Conservation (phyloP, 2,113 vertebrate genomes). For the Rousettus leschenaultii region DNA sequence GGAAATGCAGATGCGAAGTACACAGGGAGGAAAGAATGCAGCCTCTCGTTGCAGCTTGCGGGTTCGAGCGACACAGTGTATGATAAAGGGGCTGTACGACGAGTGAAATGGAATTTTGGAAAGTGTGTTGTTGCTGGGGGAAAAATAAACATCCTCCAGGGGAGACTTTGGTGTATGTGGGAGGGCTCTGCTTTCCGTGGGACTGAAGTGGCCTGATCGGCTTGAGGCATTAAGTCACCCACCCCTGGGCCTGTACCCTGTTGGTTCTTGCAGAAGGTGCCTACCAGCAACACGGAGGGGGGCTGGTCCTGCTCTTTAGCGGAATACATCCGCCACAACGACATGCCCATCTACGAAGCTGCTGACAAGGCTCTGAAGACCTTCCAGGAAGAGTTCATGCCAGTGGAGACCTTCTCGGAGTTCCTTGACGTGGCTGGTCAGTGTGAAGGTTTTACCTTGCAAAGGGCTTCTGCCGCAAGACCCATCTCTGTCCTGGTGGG, state of each 20-base stretch:
- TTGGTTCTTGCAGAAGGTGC: constrained; percentile 89
- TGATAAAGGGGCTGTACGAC: background rate
- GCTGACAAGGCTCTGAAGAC: constrained; percentile 94
- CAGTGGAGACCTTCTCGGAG: constrained; percentile 95
- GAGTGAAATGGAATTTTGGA: too few relatives aligned
- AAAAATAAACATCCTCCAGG: background rate
- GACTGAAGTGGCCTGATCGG: background rate
- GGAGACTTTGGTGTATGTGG: background rate
- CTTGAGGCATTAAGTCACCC: background rate
- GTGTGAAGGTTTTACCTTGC: constrained; percentile 72
- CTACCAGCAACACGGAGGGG: constrained; percentile 98
- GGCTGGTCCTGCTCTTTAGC: constrained; percentile 99
- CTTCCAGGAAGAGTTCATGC: constrained; percentile 99
- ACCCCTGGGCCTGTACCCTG: background rate
- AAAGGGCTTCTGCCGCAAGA: background rate
- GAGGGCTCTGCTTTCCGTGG: background rate
- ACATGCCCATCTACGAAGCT: constrained; percentile 98
- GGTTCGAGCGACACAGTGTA: background rate
- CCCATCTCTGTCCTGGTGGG: background rate
- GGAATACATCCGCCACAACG: constrained; percentile 96
- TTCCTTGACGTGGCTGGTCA: constrained; percentile 96
- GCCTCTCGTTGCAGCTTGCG: background rate
- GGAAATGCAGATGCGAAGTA: background rate
- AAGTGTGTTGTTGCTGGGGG: background rate
- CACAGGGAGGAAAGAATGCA: too few relatives aligned